Conservation (phyloP, 2,797 vertebrate genomes). For the Poliocrania exsul region DNA sequence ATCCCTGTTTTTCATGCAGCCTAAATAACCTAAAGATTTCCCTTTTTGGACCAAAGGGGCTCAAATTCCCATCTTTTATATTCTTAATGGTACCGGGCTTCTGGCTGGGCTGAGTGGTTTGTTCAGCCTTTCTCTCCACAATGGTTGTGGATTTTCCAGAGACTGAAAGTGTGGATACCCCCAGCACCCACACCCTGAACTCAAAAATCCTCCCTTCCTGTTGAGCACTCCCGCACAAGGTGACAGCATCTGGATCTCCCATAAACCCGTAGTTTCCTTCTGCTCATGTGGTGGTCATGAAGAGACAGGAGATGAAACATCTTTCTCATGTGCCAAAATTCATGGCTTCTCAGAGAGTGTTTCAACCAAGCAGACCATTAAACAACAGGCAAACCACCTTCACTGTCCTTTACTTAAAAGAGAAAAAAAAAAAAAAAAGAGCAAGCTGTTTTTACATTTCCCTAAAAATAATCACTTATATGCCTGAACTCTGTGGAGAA, state of each 20-base stretch:
- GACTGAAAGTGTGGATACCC: neutral
- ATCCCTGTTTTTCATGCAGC: neutral
- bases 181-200: neutral
- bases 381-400: neutral
- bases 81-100: neutral
- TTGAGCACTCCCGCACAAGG: neutral
- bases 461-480: neutral
- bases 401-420: neutral
- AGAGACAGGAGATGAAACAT: neutral
- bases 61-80: neutral
- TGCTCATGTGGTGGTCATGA: neutral
- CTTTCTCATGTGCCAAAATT: neutral
- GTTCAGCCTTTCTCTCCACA: rapidly evolving
- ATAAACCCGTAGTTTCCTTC: neutral
- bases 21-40: neutral
- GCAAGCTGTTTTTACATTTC: rapidly evolving
- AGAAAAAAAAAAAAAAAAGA: too few relatives aligned
- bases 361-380: neutral
- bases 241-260: neutral
- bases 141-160: neutral
- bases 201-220: neutral
- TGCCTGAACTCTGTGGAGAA: neutral
- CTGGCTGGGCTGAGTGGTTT: neutral
- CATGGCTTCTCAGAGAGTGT: neutral
- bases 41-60: neutral